These are phyloP conservation scores for Tipula confusa DNA, from an alignment of 2,888 invertebrate species.

Conservation along the genomic window DNA sequence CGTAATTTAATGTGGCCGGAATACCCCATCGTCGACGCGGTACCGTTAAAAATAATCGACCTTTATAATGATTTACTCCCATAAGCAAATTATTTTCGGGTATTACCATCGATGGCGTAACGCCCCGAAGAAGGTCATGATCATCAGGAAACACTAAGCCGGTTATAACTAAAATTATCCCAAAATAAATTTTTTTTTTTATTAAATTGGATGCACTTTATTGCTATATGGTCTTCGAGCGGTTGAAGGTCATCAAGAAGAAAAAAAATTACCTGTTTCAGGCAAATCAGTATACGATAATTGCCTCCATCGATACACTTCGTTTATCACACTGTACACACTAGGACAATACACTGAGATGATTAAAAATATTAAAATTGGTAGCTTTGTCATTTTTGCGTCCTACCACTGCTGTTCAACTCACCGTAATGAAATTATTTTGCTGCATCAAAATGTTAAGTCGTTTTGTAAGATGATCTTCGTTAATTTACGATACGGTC, in stretches of 20 bases:
- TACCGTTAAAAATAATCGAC: conserved; percentile 66
- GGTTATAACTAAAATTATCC: not conserved
- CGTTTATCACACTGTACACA: not conserved
- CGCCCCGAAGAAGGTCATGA: not conserved
- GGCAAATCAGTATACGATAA: not conserved
- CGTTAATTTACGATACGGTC: not conserved
- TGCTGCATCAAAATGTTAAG: not conserved
- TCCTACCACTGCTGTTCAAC: not conserved
- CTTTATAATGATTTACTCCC: conserved; percentile 46
- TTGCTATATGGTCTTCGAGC: not conserved
- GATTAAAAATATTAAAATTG: not conserved
- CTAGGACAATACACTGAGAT: not conserved
- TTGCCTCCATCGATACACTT: not conserved
- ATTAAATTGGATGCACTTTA: not conserved
- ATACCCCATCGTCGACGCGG: conserved; percentile 66
- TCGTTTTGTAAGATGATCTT: not conserved
- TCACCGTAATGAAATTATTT: not conserved
- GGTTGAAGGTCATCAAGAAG: not conserved
- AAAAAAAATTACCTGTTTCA: not conserved
- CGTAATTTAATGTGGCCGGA: conserved; percentile 58
- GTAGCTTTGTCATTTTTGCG: not conserved
- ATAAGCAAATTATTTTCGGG: conserved; percentile 49
- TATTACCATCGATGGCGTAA: conserved; percentile 34
- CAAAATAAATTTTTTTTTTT: no score
- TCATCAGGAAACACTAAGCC: not conserved